Base-by-base conservation (phyloP, 53 echinoderm and acorn worm genomes). In the Temnopleurus reevesii region DNA sequence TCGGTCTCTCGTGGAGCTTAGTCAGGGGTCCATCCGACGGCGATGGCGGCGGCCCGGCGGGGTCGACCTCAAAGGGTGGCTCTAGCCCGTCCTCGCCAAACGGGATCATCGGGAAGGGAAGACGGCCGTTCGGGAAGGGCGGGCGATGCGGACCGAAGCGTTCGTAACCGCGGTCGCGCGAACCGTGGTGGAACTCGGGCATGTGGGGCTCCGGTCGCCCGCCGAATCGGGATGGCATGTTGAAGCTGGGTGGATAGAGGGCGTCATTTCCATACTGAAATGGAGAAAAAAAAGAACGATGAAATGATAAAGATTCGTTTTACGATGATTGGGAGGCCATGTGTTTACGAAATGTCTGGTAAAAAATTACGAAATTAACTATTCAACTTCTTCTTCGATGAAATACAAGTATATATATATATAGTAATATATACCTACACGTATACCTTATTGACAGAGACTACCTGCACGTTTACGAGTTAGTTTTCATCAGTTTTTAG, bases 191-290 rank as follows among this genome's bases (percentile, higher is more conserved):
- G 17, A 81, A 81, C 28, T 81, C 81, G 1, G 81, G 81, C 81
- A 81, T 81, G 30, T 81, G 49, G 19, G 29, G 29, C 5, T 81
- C 81, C 15, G 51, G 12, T 49, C 51, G 53, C 13, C 81, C 81
- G 30, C 81, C 81, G 27, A 81, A 44, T 18, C 53, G 46, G 12
- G 53, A 15, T 29, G 81, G 81, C 47, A 27, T 46, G 30, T 81
- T 13, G 30, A 81, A 81, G 30, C 51, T 53, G 47, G 81, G 81
- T 7, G 81, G 81, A 51, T 81, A 81, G 46, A 81, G 51, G 46
- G 81, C 81, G 81, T 81, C 81, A 53, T 81, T 81, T 15, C 81
- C 81, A 51, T 81, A 81, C 81, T 80, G 43, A 10, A 79, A 79
- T 6, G 15, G 35, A n/a, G n/a, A n/a, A n/a, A n/a, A n/a, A n/a